Evolutionary conservation across 2,113 vertebrate genomes (phyloP), one percentile per base, ranked within the genome.

Genomic region (Lycaon pictus): DNA sequence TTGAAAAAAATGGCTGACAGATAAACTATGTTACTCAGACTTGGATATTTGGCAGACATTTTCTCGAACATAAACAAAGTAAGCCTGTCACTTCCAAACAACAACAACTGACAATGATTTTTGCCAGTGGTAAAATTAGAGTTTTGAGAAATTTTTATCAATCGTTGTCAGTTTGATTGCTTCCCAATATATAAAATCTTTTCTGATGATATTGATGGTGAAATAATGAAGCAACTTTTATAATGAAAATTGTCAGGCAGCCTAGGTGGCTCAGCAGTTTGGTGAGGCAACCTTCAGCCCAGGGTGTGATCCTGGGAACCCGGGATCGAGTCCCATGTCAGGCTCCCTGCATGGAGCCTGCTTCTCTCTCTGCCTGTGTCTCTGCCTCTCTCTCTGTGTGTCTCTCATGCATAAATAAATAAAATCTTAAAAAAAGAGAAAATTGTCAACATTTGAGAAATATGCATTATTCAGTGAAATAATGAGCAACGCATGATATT

Each of bases 131-230:
- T 51, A 77, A 77, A 96, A 93, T 80, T 72, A 90, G 80, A 93
- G 95, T 86, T 77, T 93, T 10, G 32, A 27, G 10, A 87, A 93
- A 96, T 27, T 88, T 93, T n/a, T 89, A 62, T 93, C n/a, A 93
- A 69, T 35, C 63, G 62, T 13, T 83, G 37, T 90, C 80, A 76
- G 35, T 67, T 71, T 81, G 62, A 94, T 20, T 90, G 43, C 35
- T 93, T 94, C 25, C 51, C 53, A 80, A 84, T 69, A 97, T 19
- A 74, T 92, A 81, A 92, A 93, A 10, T 81, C 29, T 84, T 97
- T 87, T 60, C 58, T 81, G 63, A 92, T 84, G 29, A 90, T 53
- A 89, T 62, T 79, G 84, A 16, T 15, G 35, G 53, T 80, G 3
- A 92, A 80, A 76, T 83, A 90, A 93, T 83, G 27, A 97, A 63